Conservation (phyloP, 2,888 invertebrate genomes). For the Amitus sp. region DNA sequence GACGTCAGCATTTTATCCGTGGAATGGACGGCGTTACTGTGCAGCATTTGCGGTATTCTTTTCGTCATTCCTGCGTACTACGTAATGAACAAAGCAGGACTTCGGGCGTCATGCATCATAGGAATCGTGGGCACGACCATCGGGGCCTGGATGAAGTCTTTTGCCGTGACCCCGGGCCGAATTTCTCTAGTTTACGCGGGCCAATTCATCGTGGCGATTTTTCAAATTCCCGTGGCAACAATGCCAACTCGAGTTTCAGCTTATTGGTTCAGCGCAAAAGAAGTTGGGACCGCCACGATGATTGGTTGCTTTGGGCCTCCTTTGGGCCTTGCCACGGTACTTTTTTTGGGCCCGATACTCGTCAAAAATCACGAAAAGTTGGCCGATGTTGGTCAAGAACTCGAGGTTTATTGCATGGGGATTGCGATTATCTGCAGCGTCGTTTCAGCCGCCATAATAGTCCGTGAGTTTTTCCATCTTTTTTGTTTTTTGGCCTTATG, state of each 20-base stretch:
- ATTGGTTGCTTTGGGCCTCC: constrained; percentile 30
- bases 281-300: constrained; percentile 37
- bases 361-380: constrained; percentile 36
- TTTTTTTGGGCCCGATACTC: constrained; percentile 30
- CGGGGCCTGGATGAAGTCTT: constrained; percentile 40
- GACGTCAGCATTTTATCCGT: constrained; percentile 27
- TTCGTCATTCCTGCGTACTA: constrained; percentile 31
- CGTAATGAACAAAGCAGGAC: constrained; percentile 28
- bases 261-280: constrained; percentile 39
- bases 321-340: constrained; percentile 33
- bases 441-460: constrained; percentile 19
- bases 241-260: constrained; percentile 41
- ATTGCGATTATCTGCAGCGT: constrained; percentile 27
- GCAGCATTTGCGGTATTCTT: constrained; percentile 21
- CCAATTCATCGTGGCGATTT: constrained; percentile 33
- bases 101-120: constrained; percentile 28
- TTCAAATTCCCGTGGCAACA: constrained; percentile 31
- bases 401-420: constrained; percentile 18
- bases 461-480: constrained; percentile 29
- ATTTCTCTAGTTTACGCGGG: constrained; percentile 29
- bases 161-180: constrained; percentile 25
- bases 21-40: constrained; percentile 35
- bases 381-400: constrained; percentile 30
- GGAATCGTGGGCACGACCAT: constrained; percentile 33
- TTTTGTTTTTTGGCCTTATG: background rate